Base-by-base conservation (phyloP, 2,113 vertebrate genomes). In the Gila orcuttii region DNA sequence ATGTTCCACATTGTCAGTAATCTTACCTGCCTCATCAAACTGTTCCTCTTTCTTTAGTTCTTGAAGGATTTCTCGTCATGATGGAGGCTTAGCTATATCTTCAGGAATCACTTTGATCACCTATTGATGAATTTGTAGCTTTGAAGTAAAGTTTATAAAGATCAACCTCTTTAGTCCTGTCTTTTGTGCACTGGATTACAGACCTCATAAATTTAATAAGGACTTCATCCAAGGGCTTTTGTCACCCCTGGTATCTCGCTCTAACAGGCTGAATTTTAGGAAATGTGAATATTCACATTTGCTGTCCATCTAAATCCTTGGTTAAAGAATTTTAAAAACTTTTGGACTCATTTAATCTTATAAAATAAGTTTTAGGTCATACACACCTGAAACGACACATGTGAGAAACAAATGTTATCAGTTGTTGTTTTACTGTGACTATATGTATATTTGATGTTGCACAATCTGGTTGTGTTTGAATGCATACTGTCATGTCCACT, bases 121-220 rank as follows among this genome's bases (percentile, higher is more conserved):
- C 76, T 79, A 36, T 79, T 57, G 52, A 59, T 79, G 55, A 57
- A 59, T 78, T 39, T 36, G 52, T 79, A 59, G 31, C 76, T 79
- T 59, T 79, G 76, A 79, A 59, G 31, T 36, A 13, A 75, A 50
- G 45, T 50, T 52, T 57, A 33, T 31, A 57, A 55, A 57, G 15
- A 57, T 57, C 50, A 57, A 33, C 50, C 31, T 78, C 19, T 78
- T 52, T 76, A 52, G 57, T 11, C 77, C 33, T 42, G 77, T 79
- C 31, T 52, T 80, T 80, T 80, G n/a, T 64, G 76, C 42, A n/a
- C 11, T 55, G 17, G 52, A 33, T 75, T 47, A 75, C 36, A 75
- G 71, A 75, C 71, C 71, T 75, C 47, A 57, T 78, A 36, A 23
- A 57, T 78, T 78, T 57, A 55, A 33, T 55, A 55, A 50, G 75